Percentiles rank a stretch among this genome's conserved stretches.
Evolutionary conservation across 2,113 vertebrate species (phyloP).

Genomic region (Grammomys dolichurus): DNA sequence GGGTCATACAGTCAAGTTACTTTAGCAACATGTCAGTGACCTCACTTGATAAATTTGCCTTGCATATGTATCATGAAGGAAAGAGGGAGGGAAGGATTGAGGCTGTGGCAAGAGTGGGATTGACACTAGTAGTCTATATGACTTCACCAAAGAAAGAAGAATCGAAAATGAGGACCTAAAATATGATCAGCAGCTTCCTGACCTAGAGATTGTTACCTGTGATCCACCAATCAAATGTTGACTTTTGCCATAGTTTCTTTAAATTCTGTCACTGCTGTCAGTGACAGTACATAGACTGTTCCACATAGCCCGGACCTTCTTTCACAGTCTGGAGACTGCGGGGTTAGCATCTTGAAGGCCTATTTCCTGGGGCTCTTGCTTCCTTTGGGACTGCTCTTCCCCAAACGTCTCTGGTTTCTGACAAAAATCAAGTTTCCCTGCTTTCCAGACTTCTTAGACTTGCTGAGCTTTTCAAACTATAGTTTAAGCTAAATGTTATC

Average conservation of each 20-base stretch:
- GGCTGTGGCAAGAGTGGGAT: neutral
- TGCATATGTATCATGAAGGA: neutral
- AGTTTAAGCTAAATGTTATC: constrained; percentile 63
- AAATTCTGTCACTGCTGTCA: neutral
- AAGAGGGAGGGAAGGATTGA: neutral
- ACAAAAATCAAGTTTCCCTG: constrained; percentile 34
- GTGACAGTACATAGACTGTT: neutral
- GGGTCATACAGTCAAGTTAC: neutral
- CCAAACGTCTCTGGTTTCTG: neutral
- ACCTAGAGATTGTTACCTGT: neutral
- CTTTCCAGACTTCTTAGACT: neutral
- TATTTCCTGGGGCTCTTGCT: neutral
- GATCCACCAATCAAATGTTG: neutral
- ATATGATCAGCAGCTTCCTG: neutral
- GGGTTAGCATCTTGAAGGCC: neutral
- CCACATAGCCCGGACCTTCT: neutral
- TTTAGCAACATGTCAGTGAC: neutral
- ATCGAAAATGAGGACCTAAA: neutral
- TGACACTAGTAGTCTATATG: neutral
- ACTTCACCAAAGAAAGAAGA: neutral
- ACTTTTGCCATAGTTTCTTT: neutral
- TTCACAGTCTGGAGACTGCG: neutral
- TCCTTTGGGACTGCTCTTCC: neutral
- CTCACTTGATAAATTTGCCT: neutral
- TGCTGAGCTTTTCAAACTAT: constrained; percentile 51